Evolutionary conservation across 2,888 invertebrate genomes (phyloP), one percentile per base, ranked within the genome.

Genomic region (Himalopsyche tibetana): DNA sequence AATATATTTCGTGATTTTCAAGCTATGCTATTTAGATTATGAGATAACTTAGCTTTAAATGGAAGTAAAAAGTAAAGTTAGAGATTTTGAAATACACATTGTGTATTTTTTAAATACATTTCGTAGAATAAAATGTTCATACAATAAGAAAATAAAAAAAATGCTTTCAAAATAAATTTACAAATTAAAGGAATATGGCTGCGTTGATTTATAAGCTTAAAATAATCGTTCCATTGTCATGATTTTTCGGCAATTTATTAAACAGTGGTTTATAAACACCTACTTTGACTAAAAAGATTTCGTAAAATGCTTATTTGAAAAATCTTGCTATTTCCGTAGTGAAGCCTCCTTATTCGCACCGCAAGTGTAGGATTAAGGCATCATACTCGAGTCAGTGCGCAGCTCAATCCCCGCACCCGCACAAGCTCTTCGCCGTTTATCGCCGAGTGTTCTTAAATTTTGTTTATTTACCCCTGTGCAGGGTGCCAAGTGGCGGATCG

Each of bases 401-500:
- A 9, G 74, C 74, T 74, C 74, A 74, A 74, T 74, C 36, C 36
- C 36, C 74, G 36, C 74, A 19, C 74, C 36, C 28, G 38, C 28
- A 40, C 69, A 84, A 83, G 28, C 51, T 85, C 74, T 74, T 36
- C 55, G 56, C 83, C 80, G 55, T 63, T 86, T 86, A 84, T 86
- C 83, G 82, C 40, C n/a, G 82, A 84, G 84, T 81, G 86, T 86
- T 86, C 86, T 86, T 82, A 84, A 86, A 84, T 83, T 86, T 87
- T 87, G 86, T 87, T 87, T 87, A 86, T 86, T 86, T 85, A 85
- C 87, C 86, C 86, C 82, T 85, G 80, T 45, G 84, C 82, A 36
- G 28, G 38, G 74, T 74, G 74, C 74, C 74, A 74, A 74, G 74
- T 74, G 74, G 74, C 36, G 74, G 36, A 74, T 74, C 74, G 74